Base-by-base conservation (phyloP, 2,888 invertebrate species). In the Eristalis arbustorum region DNA sequence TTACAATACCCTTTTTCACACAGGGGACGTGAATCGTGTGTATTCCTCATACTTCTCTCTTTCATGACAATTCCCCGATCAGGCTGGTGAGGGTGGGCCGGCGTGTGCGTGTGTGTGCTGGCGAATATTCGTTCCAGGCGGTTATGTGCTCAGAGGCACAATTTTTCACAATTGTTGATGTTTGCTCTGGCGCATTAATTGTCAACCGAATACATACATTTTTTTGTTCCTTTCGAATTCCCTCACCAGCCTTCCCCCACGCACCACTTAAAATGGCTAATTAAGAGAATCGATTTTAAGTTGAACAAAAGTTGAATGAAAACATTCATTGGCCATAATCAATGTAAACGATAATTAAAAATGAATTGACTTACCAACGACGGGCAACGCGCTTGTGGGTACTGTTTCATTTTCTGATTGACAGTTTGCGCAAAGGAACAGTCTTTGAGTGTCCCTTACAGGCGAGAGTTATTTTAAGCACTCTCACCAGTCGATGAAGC, bases 1-100 rank as follows among this genome's bases (percentile, higher is more conserved):
- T 78, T 78, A 61, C n/a, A n/a, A n/a, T 73, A 61, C 77, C 37
- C 71, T 76, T 72, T 68, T 40, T n/a, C 31, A 31, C 31, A 3
- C 31, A 14, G 31, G 2, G 22, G n/a, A n/a, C n/a, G 34, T 1
- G n/a, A 31, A 22, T 31, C n/a, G n/a, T 49, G 18, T 18, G 49
- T 18, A 37, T 11, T 11, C 37, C 37, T 37, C 37, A 13, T 13
- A 49, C 49, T 18, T 3, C n/a, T n/a, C 49, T 3, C 14, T 4
- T 18, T 49, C 49, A 4, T 49, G 3, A 49, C 18, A 49, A 49
- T 18, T 42, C 18, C 49, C 49, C 37, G 37, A 8, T 37, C 37
- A 8, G n/a, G n/a, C n/a, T n/a, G n/a, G n/a, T n/a, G n/a, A n/a
- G n/a, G n/a, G n/a, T n/a, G n/a, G n/a, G n/a, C n/a, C n/a, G n/a